phyloP scores from a whole-genome alignment of 2,113 vertebrate genomes.

The Nanorana parkeri region DNA sequence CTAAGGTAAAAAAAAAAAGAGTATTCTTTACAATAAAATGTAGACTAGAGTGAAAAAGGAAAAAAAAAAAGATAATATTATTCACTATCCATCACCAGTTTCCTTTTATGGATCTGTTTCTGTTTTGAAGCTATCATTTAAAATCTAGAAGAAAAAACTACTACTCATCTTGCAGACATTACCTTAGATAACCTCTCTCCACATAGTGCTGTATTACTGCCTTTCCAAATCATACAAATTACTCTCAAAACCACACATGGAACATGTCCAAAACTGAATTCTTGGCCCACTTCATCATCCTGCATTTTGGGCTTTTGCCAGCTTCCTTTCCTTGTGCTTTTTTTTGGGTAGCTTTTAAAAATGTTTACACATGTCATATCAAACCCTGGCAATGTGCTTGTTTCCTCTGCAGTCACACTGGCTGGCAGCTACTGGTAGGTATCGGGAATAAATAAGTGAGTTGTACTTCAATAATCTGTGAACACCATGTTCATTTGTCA shows the following conservation, averaged over 20 bases:
- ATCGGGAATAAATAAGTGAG: constrained; percentile 58
- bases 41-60: neutral
- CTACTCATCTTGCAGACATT: constrained; percentile 66
- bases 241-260: constrained; percentile 74
- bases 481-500: constrained; percentile 53
- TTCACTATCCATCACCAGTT: constrained; percentile 38
- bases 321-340: constrained; percentile 64
- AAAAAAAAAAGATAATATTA: constrained; percentile 22
- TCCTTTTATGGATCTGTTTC: constrained; percentile 44
- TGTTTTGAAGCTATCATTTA: constrained; percentile 42
- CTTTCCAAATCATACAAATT: constrained; percentile 79
- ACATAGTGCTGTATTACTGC: constrained; percentile 71
- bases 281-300: constrained; percentile 69
- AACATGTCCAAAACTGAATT: constrained; percentile 73
- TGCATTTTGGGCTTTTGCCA: constrained; percentile 64
- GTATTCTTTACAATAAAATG: neutral
- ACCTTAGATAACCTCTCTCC: constrained; percentile 76
- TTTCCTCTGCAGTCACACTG: constrained; percentile 59
- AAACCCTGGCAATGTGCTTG: constrained; percentile 57
- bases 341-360: constrained; percentile 66
- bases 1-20: neutral
- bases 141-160: constrained; percentile 59
- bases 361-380: constrained; percentile 62
- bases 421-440: constrained; percentile 51
- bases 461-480: constrained; percentile 43